Evolutionary conservation across 2,888 invertebrate species (phyloP).

Genomic region (Cataglyphis rosenhaueri): DNA sequence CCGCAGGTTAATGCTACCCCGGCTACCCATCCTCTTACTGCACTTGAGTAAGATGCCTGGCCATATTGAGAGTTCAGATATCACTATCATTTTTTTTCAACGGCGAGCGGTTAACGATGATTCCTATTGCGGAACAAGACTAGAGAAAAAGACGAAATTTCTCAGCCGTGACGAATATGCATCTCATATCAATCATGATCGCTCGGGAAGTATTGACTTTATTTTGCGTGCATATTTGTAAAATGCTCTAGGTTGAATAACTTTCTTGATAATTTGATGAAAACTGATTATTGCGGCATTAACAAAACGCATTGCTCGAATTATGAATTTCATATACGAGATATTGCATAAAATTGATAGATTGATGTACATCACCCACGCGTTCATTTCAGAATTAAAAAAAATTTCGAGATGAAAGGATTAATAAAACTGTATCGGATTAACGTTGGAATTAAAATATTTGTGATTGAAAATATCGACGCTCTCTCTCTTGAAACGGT

Average conservation of each 20-base stretch:
- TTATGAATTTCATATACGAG: not conserved
- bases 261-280: not conserved
- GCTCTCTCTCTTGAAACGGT: not conserved
- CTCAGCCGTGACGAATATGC: conserved; percentile 36
- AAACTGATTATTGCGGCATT: not conserved
- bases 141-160: conserved; percentile 22
- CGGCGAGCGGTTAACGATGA: conserved; percentile 7
- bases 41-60: not conserved
- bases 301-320: not conserved
- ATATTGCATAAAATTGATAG: not conserved
- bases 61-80: conserved; percentile 19
- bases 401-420: not conserved
- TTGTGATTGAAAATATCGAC: not conserved
- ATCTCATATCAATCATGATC: conserved; percentile 30
- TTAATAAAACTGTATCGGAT: conserved; percentile 3
- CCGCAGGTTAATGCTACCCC: not conserved
- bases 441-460: not conserved
- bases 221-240: not conserved
- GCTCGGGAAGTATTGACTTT: conserved; percentile 15
- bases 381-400: not conserved
- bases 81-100: conserved; percentile 29
- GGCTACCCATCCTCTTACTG: conserved; percentile 7
- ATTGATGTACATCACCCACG: not conserved
- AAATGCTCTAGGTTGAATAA: not conserved
- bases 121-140: conserved; percentile 33